Evolutionary conservation across 1,140 invertebrate genomes (phyloP), one percentile per base, ranked within the genome.

Genomic region (Calycopis cecrops): DNA sequence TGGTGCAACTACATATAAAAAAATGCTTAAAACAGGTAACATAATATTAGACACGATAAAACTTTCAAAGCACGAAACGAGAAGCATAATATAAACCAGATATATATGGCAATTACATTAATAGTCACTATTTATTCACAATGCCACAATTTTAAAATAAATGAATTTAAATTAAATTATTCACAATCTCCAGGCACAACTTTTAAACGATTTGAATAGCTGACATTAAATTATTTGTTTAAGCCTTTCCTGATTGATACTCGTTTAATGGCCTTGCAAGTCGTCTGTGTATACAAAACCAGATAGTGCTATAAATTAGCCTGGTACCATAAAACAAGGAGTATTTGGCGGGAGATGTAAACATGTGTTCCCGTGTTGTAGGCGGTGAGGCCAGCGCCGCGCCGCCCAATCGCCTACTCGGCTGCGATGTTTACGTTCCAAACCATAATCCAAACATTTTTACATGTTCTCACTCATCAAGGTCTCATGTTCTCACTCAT

Each of bases 341-440:
- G 69, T 51, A 66, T 75, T 65, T 59, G 59, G 57, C 66, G 62
- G 62, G 59, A 68, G 62, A 74, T 67, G 64, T 77, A 77, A 79
- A 79, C 76, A 85, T 80, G 66, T 85, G 77, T 76, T 79, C 69
- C 70, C 70, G 69, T 63, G 56, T 52, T 48, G 79, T 76, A 68
- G 79, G 76, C 69, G 79, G 67, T 65, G 68, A 80, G 77, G 71
- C 62, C 75, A 68, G 67, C 59, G 70, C 65, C 71, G 68, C 65
- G 77, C 76, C 58, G 68, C 59, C 65, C 62, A 71, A 12, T 38
- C 52, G 52, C 52, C 57, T 59, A 50, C 64, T 54, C 52, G 52
- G 12, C 12, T 51, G 56, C 56, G 60, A 48, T 81, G 75, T 84
- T 84, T 78, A 84, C 69, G 59, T 75, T 75, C 51, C 59, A 63